Evolutionary conservation across 53 echinoderm and acorn worm genomes (phyloP).

Genomic region (Zoroaster sp.): DNA sequence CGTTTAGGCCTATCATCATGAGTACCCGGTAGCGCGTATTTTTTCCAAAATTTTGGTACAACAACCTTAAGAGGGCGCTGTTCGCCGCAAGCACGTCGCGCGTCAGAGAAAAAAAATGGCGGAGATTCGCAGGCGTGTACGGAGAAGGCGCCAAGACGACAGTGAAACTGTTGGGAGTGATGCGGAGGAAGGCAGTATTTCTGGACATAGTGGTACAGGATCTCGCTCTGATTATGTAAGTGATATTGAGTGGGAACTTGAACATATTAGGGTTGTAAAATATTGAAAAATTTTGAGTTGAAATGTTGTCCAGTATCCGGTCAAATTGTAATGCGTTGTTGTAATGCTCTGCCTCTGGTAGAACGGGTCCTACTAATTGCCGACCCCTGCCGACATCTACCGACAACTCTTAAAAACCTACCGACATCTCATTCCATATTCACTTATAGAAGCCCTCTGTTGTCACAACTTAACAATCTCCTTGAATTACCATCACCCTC

Average conservation of each 20-base stretch:
- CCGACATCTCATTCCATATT: too few species aligned
- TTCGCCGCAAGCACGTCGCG: neutral
- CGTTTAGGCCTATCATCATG: too few species aligned
- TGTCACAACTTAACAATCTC: neutral
- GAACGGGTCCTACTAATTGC: too few species aligned
- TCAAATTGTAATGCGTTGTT: neutral
- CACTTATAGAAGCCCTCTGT: neutral
- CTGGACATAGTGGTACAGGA: neutral
- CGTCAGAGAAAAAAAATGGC: neutral
- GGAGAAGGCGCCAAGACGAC: neutral
- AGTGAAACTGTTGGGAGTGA: neutral
- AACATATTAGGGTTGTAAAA: too few species aligned
- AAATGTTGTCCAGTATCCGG: constrained; percentile 22
- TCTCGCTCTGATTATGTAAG: constrained; percentile 20
- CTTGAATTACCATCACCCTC: neutral
- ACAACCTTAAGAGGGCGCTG: constrained; percentile 8
- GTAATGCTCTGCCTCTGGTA: neutral
- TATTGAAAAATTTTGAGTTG: neutral
- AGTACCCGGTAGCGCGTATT: too few species aligned
- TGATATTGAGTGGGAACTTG: neutral
- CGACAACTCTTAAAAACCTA: too few species aligned
- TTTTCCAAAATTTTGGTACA: too few species aligned
- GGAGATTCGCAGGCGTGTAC: neutral
- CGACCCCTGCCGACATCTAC: neutral
- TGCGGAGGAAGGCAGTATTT: neutral